Evolutionary conservation across 1,140 invertebrate species (phyloP), one percentile per base, ranked within the genome.

Genomic region (Laupala kohalensis): DNA sequence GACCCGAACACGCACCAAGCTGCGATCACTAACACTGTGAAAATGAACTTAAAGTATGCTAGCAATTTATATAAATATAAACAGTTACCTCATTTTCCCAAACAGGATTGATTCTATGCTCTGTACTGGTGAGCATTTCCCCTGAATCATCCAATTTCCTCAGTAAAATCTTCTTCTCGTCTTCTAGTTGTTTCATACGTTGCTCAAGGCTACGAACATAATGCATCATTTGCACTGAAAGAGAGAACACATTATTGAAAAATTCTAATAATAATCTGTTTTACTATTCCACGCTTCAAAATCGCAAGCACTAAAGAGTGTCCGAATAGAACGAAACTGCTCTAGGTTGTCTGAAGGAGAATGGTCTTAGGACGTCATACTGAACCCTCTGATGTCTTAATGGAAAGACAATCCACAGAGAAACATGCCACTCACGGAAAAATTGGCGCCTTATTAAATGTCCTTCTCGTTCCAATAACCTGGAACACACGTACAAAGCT

Each of bases 151-250:
- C 79, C 13, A 82, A 76, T 75, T 83, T 85, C 53, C 83, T 81
- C 24, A 83, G 81, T 68, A 88, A 77, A 27, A 83, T 79, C 64
- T 82, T 80, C 77, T 90, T 91, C 77, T 92, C 93, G 74, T 94
- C 90, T 80, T 96, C 94, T 70, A 96, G 80, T 74, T 91, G 87
- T 75, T 91, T 89, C 29, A 96, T 89, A 75, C 92, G 88, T 72
- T 90, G 87, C 80, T 97, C 94, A 71, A 97, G 81, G 75, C 89
- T 92, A 74, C 89, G 84, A 5, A 96, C 93, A 78, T 97, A 97
- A 75, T 93, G 91, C 79, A 94, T 87, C 72, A 85, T 79, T 81
- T 91, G 89, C 79, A 92, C 90, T 86, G 80, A 75, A 74, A 79
- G 9, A 70, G 19, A 53, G 37, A 53, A 1, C 1, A 53, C 37